Conservation (phyloP, 1,140 invertebrate species). For the Eupeodes corollae region DNA sequence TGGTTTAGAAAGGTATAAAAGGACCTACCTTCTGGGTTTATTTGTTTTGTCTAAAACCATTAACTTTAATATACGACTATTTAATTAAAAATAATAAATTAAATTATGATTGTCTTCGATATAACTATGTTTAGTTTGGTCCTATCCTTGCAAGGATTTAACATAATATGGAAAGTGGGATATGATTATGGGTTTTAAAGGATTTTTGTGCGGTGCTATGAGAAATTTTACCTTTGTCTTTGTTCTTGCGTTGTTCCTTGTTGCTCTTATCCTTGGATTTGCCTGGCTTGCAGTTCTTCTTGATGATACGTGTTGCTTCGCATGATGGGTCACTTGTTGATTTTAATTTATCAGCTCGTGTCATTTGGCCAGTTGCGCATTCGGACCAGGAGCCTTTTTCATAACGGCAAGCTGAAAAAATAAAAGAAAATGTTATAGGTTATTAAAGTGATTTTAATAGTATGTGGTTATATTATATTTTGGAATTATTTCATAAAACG, state of each 20-base stretch:
- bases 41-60: no score
- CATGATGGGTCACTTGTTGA: constrained; percentile 58
- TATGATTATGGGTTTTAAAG: neutral
- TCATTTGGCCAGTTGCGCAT: constrained; percentile 55
- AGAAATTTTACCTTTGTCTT: constrained; percentile 28
- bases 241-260: constrained; percentile 36
- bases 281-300: constrained; percentile 57
- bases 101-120: no score
- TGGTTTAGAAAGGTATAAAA: no score
- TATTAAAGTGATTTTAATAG: neutral
- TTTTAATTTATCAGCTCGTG: constrained; percentile 57
- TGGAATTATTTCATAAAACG: no score
- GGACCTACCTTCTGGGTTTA: no score
- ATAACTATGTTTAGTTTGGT: no score
- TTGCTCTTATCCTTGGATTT: constrained; percentile 37
- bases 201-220: neutral
- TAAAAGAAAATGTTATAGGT: neutral
- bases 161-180: neutral
- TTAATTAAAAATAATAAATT: no score
- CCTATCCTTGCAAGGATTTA: no score
- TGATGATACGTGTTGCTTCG: constrained; percentile 55
- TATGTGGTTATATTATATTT: no score
- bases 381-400: constrained; percentile 73
- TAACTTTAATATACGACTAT: no score
- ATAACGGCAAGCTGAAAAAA: constrained; percentile 57